Evolutionary conservation across 1,140 invertebrate species (phyloP).

Genomic region (Leptinotarsa lineolata): DNA sequence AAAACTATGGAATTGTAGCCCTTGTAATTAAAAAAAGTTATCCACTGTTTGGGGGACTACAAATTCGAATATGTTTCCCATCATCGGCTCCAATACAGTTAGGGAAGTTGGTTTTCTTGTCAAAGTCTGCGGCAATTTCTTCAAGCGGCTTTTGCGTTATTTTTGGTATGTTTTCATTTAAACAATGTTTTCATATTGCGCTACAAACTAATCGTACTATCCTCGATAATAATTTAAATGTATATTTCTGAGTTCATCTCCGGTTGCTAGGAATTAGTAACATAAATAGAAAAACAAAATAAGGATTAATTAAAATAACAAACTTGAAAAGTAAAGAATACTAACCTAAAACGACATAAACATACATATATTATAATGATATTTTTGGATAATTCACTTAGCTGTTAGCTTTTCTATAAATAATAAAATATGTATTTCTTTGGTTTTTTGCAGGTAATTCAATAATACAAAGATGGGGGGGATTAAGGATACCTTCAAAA

Average conservation of each 20-base stretch:
- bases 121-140: constrained; percentile 22
- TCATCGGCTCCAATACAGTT: constrained; percentile 54
- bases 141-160: background rate
- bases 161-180: background rate
- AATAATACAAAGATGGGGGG: background rate
- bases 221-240: constrained; percentile 13
- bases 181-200: background rate
- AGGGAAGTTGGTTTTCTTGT: constrained; percentile 50
- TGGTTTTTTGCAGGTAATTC: too few species aligned
- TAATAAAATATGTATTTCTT: too few species aligned
- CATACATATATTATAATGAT: too few species aligned
- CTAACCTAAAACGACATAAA: too few species aligned
- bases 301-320: too few species aligned
- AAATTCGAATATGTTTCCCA: constrained; percentile 54
- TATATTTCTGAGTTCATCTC: background rate
- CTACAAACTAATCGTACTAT: background rate
- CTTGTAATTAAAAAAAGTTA: constrained; percentile 45
- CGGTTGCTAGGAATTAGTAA: constrained; percentile 22
- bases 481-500: background rate
- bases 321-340: too few species aligned
- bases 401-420: too few species aligned
- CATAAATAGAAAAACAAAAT: constrained; percentile 7
- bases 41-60: constrained; percentile 13
- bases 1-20: constrained; percentile 23
- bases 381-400: too few species aligned